Base-by-base conservation (phyloP, 2,797 vertebrate genomes). In the Bovichtus variegatus region DNA sequence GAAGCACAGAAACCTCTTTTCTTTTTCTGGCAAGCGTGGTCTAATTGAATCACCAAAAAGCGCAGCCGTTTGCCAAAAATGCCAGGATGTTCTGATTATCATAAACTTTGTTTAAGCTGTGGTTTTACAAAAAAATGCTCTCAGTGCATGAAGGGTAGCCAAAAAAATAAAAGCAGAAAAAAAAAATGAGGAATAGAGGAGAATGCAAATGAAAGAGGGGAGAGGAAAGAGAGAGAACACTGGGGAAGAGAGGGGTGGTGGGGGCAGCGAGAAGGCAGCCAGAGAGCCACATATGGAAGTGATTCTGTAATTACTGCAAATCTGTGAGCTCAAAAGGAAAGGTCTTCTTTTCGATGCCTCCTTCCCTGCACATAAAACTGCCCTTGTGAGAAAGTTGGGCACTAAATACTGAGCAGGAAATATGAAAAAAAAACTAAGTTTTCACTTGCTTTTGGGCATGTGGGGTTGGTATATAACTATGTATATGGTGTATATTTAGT, bases 221-320 rank as follows among this genome's bases (percentile, higher is more conserved):
- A 87, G 71, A 82, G 80, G 69, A 78, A 71, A 74, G 63, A 81
- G 85, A 81, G 79, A 81, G 87, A 76, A 66, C 49, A 78, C 67
- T 78, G 66, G 84, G 83, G 80, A 88, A 85, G 76, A 77, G 84
- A 85, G 87, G 84, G 93, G 84, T 89, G 90, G 91, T 87, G 93
- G 87, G 90, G 91, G 93, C 90, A 93, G 91, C 54, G 23, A 90
- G 92, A 85, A 94, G 89, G 92, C 93, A 94, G 93, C 91, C 94
- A 93, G 93, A 90, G 91, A 93, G 91, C 91, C 94, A 95, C 95
- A 96, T 96, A 95, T 96, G 95, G 95, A 96, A 96, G 94, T 94
- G 89, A 96, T 96, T 96, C 92, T 92, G 94, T 96, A 95, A 96
- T 95, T 95, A 96, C 91, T 93, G 94, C 92, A 95, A 95, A 95